Evolutionary conservation across 2,113 vertebrate species (phyloP).

Genomic region (rat (Rattus norvegicus)): GRCr8 NC_086032.1:90247501-90248000

Average conservation of each 20-base stretch:
- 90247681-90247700: background rate
- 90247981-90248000: background rate
- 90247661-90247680: background rate
- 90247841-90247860: background rate
- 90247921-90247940: background rate
- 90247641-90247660: background rate
- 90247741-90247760: constrained; percentile 8
- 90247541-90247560: background rate
- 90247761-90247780: background rate
- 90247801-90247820: background rate
- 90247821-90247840: background rate
- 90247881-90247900: background rate
- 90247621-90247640: background rate
- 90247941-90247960: background rate
- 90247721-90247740: background rate
- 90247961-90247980: background rate
- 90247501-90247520: background rate
- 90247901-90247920: background rate
- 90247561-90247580: background rate
- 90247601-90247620: background rate
- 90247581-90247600: background rate
- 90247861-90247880: background rate
- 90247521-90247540: background rate
- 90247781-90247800: constrained; percentile 1
- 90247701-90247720: background rate